Evolutionary conservation across 2,797 vertebrate species (phyloP), one percentile per base, ranked within the genome.

Genomic region (Takifugu rubripes): DNA sequence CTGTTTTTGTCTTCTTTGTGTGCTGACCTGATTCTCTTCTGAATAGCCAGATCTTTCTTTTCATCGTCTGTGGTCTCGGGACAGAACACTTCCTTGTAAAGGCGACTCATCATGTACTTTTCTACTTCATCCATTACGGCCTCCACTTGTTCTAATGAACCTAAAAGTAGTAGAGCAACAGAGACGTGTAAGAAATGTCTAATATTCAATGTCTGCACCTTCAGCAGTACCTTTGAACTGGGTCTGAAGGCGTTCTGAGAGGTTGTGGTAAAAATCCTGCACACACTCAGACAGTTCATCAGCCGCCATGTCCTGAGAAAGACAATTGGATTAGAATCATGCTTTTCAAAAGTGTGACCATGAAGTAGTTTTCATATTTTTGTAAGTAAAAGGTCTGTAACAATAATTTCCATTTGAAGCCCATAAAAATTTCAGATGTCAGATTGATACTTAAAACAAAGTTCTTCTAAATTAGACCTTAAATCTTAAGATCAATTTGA

Each of bases 41-140:
- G 97, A 66, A 95, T 93, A 52, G 91, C 90, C 56, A 99, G 89
- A 62, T 99, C 97, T 82, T 99, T 99, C 82, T 93, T 98, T 88
- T 99, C 97, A 59, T 99, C 96, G 24, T 99, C 97, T 2, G 96
- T 97, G 29, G 94, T 96, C 82, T 98, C 96, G 12, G 96, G 97
- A 81, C 97, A 99, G 85, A 99, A 99, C 17, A 95, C 96, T 0
- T 94, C 92, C 72, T 98, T 97, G 69, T 99, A 99, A 27, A 99
- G 93, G 11, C 96, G 94, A 27, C 94, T 98, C 97, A 98, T 98
- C 65, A 98, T 93, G 77, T 95, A 97, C 79, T 95, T 97, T 82
- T 99, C 97, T 3, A 98, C 94, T 79, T 98, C 93, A 80, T 99
- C 97, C 97, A 96, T 99, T 25, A 94, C 89, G 49, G 89, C 93